phyloP scores from a whole-genome alignment of 2,888 invertebrate species.

The Drosophila siamana region DNA sequence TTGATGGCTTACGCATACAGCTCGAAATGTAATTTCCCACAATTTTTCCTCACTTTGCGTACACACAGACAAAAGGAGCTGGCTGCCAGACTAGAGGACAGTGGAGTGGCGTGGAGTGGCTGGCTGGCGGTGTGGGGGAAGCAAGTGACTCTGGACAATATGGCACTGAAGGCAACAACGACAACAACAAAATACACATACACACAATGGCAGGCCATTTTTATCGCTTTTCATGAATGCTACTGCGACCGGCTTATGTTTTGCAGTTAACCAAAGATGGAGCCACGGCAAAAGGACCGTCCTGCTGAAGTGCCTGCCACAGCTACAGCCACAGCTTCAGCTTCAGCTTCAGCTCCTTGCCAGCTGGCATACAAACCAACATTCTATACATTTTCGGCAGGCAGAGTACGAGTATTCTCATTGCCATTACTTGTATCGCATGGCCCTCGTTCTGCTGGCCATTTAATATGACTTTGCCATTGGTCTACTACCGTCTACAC shows the following conservation, averaged over 20 bases:
- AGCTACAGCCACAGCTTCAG: background rate
- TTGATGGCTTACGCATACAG: constrained; percentile 36
- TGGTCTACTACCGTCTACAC: background rate
- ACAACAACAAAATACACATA: constrained; percentile 36
- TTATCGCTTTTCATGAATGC: constrained; percentile 78
- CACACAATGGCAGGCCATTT: constrained; percentile 73
- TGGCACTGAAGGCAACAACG: constrained; percentile 50
- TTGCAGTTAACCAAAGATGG: constrained; percentile 74
- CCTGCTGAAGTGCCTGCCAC: constrained; percentile 46
- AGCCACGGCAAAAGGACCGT: constrained; percentile 31
- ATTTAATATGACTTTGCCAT: constrained; percentile 72
- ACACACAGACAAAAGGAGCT: constrained; percentile 53
- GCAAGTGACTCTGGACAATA: constrained; percentile 62
- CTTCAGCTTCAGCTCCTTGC: background rate
- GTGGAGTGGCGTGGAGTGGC: too few relatives aligned
- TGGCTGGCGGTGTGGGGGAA: constrained; percentile 14
- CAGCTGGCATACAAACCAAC: background rate
- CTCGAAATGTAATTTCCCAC: constrained; percentile 79
- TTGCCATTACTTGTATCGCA: constrained; percentile 62
- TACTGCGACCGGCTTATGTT: constrained; percentile 72
- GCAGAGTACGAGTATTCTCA: constrained; percentile 39
- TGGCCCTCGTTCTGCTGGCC: constrained; percentile 33
- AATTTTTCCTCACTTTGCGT: constrained; percentile 82
- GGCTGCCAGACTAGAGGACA: too few relatives aligned
- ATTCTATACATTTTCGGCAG: constrained; percentile 33